A percentile compares a stretch with the other conserved stretches of the same genome.
Conservation (phyloP, 2,797 vertebrate species). For the Erethizon dorsatum region DNA sequence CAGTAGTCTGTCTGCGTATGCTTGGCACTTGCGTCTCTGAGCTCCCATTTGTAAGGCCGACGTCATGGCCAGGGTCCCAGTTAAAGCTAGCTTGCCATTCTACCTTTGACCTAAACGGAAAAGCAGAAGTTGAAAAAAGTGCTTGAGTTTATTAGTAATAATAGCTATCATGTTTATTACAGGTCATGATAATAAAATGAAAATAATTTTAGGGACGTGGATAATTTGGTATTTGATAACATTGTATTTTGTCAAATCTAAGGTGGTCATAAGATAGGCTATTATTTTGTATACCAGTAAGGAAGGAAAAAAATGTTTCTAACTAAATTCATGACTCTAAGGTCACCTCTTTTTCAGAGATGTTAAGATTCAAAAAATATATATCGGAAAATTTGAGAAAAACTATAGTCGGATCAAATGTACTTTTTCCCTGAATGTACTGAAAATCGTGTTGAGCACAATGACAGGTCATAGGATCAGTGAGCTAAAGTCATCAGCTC, state of each 20-base stretch:
- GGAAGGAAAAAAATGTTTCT: background rate
- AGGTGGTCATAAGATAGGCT: background rate
- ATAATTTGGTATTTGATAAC: background rate
- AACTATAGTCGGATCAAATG: background rate
- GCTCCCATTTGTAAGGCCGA: background rate
- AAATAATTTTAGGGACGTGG: background rate
- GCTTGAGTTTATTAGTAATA: background rate
- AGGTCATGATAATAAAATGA: background rate
- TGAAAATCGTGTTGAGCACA: constrained; percentile 6
- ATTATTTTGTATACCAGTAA: background rate
- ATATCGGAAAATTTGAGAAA: background rate
- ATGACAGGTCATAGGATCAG: background rate
- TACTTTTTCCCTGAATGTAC: background rate
- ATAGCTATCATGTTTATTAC: background rate
- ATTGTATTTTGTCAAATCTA: constrained; percentile 42
- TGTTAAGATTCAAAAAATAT: background rate
- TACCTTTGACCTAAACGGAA: background rate
- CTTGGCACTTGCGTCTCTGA: background rate
- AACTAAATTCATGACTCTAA: background rate
- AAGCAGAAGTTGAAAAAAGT: background rate
- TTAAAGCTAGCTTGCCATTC: background rate
- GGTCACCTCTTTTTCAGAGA: constrained; percentile 25
- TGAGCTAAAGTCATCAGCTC: background rate
- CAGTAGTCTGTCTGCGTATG: background rate
- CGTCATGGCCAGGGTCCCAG: background rate